Evolutionary conservation across 2,888 invertebrate genomes (phyloP).

Genomic region (Oscheius sp.): DNA sequence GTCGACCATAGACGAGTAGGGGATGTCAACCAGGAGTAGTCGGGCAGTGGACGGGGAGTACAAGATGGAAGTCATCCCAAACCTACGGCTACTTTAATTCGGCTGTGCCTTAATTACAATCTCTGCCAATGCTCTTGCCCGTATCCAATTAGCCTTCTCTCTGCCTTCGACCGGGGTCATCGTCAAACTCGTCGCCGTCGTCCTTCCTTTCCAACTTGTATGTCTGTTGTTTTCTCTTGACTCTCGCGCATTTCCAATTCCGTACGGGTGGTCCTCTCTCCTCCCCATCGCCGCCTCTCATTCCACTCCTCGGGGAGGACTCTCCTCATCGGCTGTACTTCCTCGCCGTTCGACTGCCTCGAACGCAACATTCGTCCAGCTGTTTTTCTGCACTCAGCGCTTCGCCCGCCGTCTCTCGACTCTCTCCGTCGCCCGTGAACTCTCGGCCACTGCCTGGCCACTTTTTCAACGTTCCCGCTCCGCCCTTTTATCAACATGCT

Average conservation of each 20-base stretch:
- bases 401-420: constrained; percentile 2
- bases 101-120: no score
- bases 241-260: constrained; percentile 13
- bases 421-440: constrained; percentile 2
- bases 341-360: constrained; percentile 1
- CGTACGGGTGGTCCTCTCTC: constrained; percentile 8
- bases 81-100: no score
- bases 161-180: no score
- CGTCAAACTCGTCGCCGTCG: no score
- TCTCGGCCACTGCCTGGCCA: neutral
- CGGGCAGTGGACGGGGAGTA: no score
- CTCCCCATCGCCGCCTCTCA: neutral
- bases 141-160: no score
- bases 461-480: constrained; percentile 35
- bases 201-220: no score
- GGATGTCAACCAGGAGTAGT: no score
- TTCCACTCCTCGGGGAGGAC: neutral
- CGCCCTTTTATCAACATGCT: constrained; percentile 36
- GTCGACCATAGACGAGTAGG: no score
- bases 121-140: no score
- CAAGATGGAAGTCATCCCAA: no score
- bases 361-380: constrained; percentile 35
- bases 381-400: constrained; percentile 34
- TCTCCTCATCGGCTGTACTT: constrained; percentile 2
- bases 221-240: neutral